Evolutionary conservation across 2,797 vertebrate genomes (phyloP).

Genomic region (Nannoperca obscura): DNA sequence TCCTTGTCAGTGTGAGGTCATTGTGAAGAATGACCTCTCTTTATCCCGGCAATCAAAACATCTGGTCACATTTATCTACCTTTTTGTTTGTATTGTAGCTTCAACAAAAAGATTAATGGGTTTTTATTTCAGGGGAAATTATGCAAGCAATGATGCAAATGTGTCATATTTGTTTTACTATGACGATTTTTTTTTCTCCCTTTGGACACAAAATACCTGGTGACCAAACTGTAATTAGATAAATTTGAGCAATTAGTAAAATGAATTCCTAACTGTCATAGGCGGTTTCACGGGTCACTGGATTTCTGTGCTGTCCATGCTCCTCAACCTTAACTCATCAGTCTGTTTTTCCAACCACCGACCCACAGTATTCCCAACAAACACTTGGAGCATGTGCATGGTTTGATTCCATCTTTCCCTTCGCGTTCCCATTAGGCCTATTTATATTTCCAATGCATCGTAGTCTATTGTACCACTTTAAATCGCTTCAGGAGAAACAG

Average conservation of each 20-base stretch:
- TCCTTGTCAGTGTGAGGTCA: slow-evolving; percentile 38
- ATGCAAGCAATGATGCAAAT: background rate
- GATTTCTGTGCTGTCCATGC: slow-evolving; percentile 50
- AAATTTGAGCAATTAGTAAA: slow-evolving; percentile 85
- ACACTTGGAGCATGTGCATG: slow-evolving; percentile 11
- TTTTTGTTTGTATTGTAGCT: background rate
- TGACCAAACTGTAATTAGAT: slow-evolving; percentile 79
- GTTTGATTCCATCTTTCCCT: slow-evolving; percentile 7
- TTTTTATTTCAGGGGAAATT: background rate
- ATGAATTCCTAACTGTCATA: slow-evolving; percentile 79
- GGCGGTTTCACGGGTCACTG: slow-evolving; percentile 74
- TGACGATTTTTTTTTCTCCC: slow-evolving; percentile 13
- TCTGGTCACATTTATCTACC: slow-evolving; percentile 18
- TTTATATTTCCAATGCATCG: background rate
- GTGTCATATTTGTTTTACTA: slow-evolving; percentile 31
- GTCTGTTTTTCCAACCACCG: slow-evolving; percentile 56
- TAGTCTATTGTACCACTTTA: background rate
- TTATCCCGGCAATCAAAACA: slow-evolving; percentile 27
- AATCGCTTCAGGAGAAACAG: background rate
- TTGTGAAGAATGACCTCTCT: slow-evolving; percentile 31
- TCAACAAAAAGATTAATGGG: background rate
- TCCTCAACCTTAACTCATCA: slow-evolving; percentile 51
- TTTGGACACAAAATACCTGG: slow-evolving; percentile 60
- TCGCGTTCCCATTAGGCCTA: background rate
- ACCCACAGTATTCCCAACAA: slow-evolving; percentile 5